Conservation (phyloP, 2,113 vertebrate genomes). For the Sinocyclocheilus maitianheensis region DNA sequence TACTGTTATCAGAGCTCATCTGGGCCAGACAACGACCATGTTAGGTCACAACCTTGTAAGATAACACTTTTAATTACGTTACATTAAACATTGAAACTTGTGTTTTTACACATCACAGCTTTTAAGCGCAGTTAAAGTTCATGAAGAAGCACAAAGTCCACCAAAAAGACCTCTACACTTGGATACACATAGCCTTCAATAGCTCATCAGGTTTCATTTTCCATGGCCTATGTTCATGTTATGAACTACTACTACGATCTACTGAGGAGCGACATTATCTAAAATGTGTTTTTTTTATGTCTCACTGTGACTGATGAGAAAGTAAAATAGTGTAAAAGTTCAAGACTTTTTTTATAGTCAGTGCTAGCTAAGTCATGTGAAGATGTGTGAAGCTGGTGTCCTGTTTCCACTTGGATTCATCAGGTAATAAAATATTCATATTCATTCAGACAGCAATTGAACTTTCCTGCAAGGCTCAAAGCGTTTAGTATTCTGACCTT, state of each 20-base stretch:
- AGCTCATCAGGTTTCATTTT: slow-evolving; percentile 48
- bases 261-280: neutral
- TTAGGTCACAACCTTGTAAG: slow-evolving; percentile 31
- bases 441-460: neutral
- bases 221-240: slow-evolving; percentile 19
- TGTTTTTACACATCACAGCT: neutral
- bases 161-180: neutral
- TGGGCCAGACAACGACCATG: slow-evolving; percentile 4
- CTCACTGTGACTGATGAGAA: too few relatives aligned
- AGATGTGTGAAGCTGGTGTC: neutral
- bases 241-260: neutral
- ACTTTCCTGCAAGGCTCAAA: neutral
- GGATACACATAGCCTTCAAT: slow-evolving; percentile 36
- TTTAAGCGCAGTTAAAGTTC: neutral
- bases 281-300: too few relatives aligned
- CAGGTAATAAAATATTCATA: slow-evolving; percentile 63
- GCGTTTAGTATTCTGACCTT: neutral
- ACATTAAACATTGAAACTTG: slow-evolving; percentile 20
- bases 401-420: slow-evolving; percentile 34
- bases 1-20: slow-evolving; percentile 31
- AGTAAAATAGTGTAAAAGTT: too few relatives aligned
- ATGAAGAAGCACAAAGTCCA: neutral
- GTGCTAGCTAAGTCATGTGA: neutral
- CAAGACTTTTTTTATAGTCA: neutral
- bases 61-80: neutral